A percentile compares a stretch with the other conserved stretches of the same genome.
These are phyloP conservation scores for Ficedula albicollis DNA, from an alignment of 2,797 vertebrate species.

Conservation along the genomic window DNA sequence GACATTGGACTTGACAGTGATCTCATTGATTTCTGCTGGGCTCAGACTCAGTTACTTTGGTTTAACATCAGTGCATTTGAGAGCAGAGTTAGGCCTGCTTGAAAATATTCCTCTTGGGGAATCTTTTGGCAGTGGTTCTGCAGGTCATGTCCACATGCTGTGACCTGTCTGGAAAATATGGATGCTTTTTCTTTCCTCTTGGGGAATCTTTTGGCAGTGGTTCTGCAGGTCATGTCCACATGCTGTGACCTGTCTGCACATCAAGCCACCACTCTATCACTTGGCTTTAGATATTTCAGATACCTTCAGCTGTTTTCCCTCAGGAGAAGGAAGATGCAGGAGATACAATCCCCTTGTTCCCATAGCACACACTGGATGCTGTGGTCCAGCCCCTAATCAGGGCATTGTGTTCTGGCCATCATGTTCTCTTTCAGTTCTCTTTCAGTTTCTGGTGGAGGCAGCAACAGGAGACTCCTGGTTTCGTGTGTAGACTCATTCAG, in stretches of 20 bases:
- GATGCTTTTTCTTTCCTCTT: neutral
- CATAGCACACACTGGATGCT: neutral
- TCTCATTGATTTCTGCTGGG: constrained; percentile 2
- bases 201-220: neutral
- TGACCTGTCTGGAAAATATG: neutral
- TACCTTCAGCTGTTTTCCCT: neutral
- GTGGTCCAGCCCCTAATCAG: neutral
- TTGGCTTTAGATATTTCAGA: neutral
- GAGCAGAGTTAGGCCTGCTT: neutral
- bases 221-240: neutral
- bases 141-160: neutral
- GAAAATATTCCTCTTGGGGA: neutral
- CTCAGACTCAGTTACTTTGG: neutral
- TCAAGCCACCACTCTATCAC: neutral
- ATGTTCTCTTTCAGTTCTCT: too few relatives aligned
- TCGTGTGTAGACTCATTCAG: fast-evolving
- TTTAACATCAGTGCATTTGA: neutral
- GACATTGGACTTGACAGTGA: neutral
- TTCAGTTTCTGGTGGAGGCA: neutral
- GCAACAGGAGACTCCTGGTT: neutral
- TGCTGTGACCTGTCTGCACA: neutral
- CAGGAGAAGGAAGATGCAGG: too few relatives aligned
- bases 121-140: neutral
- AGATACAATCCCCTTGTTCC: neutral
- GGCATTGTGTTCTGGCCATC: neutral